Base-by-base conservation (phyloP, 2,888 invertebrate genomes). In the Tubulanus polymorphus region DNA sequence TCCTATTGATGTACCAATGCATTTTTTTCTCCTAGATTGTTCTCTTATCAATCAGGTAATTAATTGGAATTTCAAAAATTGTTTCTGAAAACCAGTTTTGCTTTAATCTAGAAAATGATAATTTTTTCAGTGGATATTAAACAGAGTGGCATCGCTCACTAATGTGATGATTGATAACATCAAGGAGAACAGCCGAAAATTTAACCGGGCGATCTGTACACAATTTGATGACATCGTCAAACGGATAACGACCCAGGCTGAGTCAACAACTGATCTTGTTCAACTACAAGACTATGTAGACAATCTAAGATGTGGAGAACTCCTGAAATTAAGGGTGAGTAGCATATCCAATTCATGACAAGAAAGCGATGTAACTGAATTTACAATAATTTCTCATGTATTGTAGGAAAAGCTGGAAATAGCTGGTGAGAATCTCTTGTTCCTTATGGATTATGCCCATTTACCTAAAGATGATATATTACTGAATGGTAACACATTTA, bases 211-310 rank as follows among this genome's bases (percentile, higher is more conserved):
- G 18, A 76, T 78, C 51, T 76, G 76, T 63, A 61, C 64, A n/a
- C 72, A 75, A 63, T 78, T 76, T 59, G 75, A 78, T 54, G 57
- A 51, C n/a, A 77, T 78, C 8, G 74, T 78, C 35, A 67, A 70
- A 53, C 69, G 62, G 41, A 72, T 75, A 52, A 74, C 76, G 0
- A 58, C 67, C 26, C 74, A 73, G 55, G 71, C 75, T 0, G 73
- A 73, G 60, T 67, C 68, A 48, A 77, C 77, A 8, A 66, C 66
- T 30, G 72, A 75, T 47, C 70, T 78, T 45, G 77, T 78, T 5
- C 59, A 67, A 37, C 70, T 75, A 48, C 71, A 72, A 59, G 72
- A 72, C 41, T 78, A 77, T 60, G 70, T 78, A 6, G 77, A 78
- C 55, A 67, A 67, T 52, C 70, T 78, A 6, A 63, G 66, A 54